Percentiles rank a stretch among this genome's conserved stretches.
phyloP scores from a whole-genome alignment of 2,888 invertebrate species.

The Synanthedon vespiformis region DNA sequence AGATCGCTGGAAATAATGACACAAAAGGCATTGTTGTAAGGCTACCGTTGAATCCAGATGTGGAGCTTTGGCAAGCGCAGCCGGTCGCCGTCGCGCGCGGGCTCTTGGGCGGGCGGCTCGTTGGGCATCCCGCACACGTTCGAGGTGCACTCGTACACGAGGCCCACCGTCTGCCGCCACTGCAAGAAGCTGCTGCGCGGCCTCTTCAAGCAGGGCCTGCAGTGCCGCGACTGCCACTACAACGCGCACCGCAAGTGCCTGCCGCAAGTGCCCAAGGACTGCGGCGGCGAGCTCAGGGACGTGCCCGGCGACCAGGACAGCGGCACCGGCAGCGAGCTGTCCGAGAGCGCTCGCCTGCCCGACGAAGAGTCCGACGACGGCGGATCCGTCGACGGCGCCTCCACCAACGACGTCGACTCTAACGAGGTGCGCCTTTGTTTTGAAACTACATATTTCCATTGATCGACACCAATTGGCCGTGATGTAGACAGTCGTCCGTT shows the following conservation, averaged over 20 bases:
- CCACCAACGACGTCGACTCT: conserved; percentile 16
- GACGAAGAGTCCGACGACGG: conserved; percentile 64
- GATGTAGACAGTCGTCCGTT: background rate
- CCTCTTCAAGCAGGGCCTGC: conserved; percentile 95
- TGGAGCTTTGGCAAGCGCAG: conserved; percentile 59
- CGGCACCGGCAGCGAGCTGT: conserved; percentile 64
- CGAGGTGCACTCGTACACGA: conserved; percentile 95
- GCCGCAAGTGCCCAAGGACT: conserved; percentile 90
- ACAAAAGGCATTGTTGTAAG: no score
- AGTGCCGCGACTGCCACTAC: conserved; percentile 97
- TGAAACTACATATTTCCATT: background rate
- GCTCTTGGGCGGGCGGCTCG: conserved; percentile 46
- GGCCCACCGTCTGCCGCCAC: conserved; percentile 95
- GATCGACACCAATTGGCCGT: no score
- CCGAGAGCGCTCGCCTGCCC: conserved; percentile 40
- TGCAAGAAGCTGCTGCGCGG: conserved; percentile 97
- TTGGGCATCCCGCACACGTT: conserved; percentile 88
- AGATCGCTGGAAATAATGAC: no score
- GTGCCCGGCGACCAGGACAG: conserved; percentile 69
- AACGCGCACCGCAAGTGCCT: conserved; percentile 96
- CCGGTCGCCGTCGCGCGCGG: conserved; percentile 78
- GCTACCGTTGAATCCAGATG: conserved; percentile 8
- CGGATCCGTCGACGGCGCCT: conserved; percentile 23
- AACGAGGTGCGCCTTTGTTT: background rate
- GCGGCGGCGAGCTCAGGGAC: conserved; percentile 78